These are phyloP conservation scores for Malurus cyaneus DNA, from an alignment of 2,113 vertebrate genomes.

Conservation along the genomic window DNA sequence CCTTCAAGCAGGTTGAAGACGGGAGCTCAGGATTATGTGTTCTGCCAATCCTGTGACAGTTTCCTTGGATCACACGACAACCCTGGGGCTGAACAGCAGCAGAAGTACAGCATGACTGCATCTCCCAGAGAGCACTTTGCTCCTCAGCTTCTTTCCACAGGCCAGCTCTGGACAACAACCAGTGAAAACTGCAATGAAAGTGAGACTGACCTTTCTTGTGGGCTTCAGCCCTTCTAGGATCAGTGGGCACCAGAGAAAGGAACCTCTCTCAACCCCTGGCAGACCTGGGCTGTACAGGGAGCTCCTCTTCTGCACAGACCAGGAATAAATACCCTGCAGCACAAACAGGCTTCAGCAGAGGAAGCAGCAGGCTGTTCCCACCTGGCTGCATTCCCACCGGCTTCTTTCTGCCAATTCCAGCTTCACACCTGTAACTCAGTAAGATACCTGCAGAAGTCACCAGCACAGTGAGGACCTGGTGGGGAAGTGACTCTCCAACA, in stretches of 20 bases:
- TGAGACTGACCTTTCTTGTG: neutral
- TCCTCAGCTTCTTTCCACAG: neutral
- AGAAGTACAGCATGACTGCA: neutral
- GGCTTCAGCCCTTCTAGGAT: neutral
- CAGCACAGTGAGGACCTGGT: neutral
- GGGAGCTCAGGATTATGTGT: neutral
- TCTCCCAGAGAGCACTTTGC: neutral
- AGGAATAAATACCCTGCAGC: neutral
- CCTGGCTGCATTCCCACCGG: neutral
- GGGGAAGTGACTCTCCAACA: neutral
- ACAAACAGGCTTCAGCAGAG: neutral
- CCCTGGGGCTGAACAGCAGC: neutral
- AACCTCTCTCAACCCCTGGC: neutral
- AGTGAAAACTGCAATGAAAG: neutral
- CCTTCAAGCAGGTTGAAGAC: neutral
- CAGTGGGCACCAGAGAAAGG: neutral
- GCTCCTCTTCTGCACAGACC: neutral
- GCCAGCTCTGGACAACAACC: neutral
- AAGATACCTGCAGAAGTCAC: neutral
- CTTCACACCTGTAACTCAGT: neutral
- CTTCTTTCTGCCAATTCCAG: neutral
- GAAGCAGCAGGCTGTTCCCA: neutral
- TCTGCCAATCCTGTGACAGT: neutral
- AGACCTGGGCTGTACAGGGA: neutral
- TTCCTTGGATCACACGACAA: neutral